Conservation (phyloP, 1,140 invertebrate genomes). For the Arion vulgaris region DNA sequence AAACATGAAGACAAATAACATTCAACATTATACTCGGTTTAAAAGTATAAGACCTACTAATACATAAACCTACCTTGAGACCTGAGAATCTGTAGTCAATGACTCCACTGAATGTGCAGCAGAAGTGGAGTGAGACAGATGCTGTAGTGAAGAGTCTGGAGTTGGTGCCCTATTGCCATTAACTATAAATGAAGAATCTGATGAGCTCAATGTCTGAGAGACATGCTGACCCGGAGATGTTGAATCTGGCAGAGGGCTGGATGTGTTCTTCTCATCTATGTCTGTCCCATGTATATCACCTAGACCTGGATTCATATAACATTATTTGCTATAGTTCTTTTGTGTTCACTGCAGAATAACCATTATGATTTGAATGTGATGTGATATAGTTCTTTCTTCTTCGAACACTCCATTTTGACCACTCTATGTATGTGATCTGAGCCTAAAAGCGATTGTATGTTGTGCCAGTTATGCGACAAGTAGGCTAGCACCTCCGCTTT, state of each 20-base stretch:
- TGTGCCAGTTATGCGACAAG: too few species aligned
- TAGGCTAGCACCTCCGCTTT: too few species aligned
- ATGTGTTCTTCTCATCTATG: neutral
- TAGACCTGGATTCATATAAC: neutral
- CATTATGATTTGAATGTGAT: too few species aligned
- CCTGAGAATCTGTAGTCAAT: neutral
- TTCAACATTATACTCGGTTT: too few species aligned
- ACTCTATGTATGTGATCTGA: too few species aligned
- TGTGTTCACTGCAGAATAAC: too few species aligned
- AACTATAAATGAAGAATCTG: neutral
- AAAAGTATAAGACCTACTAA: too few species aligned
- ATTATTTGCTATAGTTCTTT: too few species aligned
- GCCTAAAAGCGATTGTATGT: too few species aligned
- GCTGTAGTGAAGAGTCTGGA: neutral
- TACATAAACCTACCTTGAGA: conserved; percentile 13
- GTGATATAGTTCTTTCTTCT: too few species aligned
- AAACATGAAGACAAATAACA: too few species aligned
- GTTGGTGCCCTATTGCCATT: neutral
- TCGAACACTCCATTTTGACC: too few species aligned
- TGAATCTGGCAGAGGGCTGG: conserved; percentile 12
- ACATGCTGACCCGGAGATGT: neutral
- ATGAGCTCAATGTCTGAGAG: neutral
- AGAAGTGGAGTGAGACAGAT: neutral
- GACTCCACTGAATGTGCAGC: neutral
- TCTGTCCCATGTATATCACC: neutral